phyloP scores from a whole-genome alignment of 35 echinoderm and acorn worm genomes.

The Strongylocentrotus purpuratus region DNA sequence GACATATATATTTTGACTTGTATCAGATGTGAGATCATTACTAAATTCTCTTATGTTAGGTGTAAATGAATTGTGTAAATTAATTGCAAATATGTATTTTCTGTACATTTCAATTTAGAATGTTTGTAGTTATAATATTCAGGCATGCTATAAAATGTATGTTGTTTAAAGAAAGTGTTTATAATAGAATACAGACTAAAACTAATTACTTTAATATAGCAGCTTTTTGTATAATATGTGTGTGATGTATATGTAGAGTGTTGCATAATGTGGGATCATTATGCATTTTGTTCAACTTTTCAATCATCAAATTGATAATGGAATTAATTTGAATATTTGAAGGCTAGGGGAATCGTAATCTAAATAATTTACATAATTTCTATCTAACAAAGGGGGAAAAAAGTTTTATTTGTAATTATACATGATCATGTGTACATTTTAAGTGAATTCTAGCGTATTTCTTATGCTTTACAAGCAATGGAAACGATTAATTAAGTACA shows the following conservation, averaged over 20 bases:
- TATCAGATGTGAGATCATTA: too few species aligned
- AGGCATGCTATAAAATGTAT: neutral
- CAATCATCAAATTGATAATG: neutral
- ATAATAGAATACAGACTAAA: too few species aligned
- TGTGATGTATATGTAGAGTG: neutral
- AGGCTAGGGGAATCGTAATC: neutral
- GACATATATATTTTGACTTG: too few species aligned
- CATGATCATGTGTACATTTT: neutral
- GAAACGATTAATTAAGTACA: too few species aligned
- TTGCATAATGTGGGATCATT: neutral
- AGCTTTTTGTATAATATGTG: neutral
- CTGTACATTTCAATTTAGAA: neutral
- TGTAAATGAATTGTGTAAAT: too few species aligned
- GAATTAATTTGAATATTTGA: neutral
- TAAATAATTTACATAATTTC: neutral
- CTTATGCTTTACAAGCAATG: neutral
- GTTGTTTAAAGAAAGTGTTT: neutral
- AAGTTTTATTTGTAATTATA: neutral
- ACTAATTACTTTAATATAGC: neutral
- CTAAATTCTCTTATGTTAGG: too few species aligned
- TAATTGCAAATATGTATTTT: neutral
- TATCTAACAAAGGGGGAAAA: too few species aligned
- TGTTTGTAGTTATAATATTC: neutral
- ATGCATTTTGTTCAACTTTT: neutral
- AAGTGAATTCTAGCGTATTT: neutral